Evolutionary conservation across 1,140 invertebrate genomes (phyloP).

Genomic region (Dicyema japonicum): DNA sequence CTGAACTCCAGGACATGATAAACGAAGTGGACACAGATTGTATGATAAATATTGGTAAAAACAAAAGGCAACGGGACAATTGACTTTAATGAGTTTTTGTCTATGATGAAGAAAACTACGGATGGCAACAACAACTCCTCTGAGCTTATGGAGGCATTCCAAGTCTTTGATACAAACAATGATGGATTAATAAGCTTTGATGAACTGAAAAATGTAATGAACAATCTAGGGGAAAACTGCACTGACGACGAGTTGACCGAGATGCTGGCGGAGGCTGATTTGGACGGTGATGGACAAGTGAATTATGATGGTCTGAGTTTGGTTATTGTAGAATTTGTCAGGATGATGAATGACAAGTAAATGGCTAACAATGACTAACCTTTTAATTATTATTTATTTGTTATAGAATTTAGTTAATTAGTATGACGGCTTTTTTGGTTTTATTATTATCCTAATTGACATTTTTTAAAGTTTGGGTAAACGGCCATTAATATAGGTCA

Average conservation of each 20-base stretch:
- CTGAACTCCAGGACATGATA: constrained; percentile 91
- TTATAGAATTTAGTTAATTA: too few species aligned
- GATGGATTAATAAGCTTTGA: not conserved
- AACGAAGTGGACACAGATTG: constrained; percentile 94
- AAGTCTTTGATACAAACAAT: constrained; percentile 1
- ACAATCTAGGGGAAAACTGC: constrained; percentile 1
- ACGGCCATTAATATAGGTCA: too few species aligned
- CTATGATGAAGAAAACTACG: constrained; percentile 60
- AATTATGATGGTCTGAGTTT: not conserved
- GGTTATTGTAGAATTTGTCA: constrained; percentile 1
- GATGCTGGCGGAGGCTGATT: not conserved
- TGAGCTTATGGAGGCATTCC: constrained; percentile 21
- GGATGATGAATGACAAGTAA: constrained; percentile 3
- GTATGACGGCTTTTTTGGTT: too few species aligned
- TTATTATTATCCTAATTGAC: too few species aligned
- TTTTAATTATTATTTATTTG: too few species aligned
- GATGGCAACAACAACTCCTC: constrained; percentile 85
- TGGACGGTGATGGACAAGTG: constrained; percentile 1
- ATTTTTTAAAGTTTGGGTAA: too few species aligned
- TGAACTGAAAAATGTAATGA: not conserved
- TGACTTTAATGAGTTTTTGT: constrained; percentile 83
- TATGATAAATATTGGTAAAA: too few species aligned
- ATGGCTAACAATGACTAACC: too few species aligned
- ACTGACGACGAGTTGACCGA: constrained; percentile 1
- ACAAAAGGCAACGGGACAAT: constrained; percentile 91